Evolutionary conservation across 1,140 invertebrate genomes (phyloP), one percentile per base, ranked within the genome.

Genomic region (Aleiodes sp.): DNA sequence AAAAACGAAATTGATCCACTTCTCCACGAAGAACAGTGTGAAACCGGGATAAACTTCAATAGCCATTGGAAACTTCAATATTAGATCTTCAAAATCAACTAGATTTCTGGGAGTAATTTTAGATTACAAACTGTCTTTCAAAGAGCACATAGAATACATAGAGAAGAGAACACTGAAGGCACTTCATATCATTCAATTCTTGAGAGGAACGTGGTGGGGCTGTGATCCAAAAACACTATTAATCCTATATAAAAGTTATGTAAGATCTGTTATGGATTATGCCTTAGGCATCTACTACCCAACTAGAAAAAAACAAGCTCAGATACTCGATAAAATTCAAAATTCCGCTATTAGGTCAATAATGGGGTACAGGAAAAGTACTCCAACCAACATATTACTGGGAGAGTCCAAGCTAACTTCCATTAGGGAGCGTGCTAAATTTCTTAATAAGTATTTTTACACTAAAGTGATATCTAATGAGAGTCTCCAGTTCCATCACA

Each of bases 41-140:
- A 29, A 26, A 35, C 12, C 19, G 33, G 14, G 39, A 1, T 14
- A 19, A n/a, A 41, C 67, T 9, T 14, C 41, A 26, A 33, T 28
- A 33, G 19, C 16, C 2, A 52, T 73, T 0, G 72, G 69, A 14
- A 68, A 74, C 0, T 14, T 68, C 19, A 56, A 64, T 26, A 43
- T 21, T 2, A 8, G 14, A 16, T 39, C 76, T 3, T 43, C 43
- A 52, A 0, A 62, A 2, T 65, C 66, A 2, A 21, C 19, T 0
- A 72, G 72, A 21, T 76, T 74, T 60, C 14, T 76, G 29, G 76
- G 74, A 21, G 67, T 77, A 62, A 63, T 29, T 4, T 70, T 78
- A 14, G 70, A 74, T 56, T 10, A 63, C 0, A 64, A 68, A 9
- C 21, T 77, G 9, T 72, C 72, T 9, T 77, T 71, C 70, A 12